Conservation (phyloP, 1,140 invertebrate genomes). For the Pseudomyrmex concolor region DNA sequence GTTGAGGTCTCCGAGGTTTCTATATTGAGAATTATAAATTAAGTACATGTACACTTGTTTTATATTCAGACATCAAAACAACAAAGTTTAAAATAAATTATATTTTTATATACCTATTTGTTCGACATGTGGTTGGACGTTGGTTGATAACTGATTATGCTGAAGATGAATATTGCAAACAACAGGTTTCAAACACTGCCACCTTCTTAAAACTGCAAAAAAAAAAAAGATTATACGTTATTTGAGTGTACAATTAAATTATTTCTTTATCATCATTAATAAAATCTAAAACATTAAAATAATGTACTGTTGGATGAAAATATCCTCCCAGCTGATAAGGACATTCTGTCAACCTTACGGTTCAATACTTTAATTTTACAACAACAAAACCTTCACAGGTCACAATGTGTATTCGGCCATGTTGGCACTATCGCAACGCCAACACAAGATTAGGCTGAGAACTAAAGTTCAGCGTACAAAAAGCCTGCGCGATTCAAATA, state of each 20-base stretch:
- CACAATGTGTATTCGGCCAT: too few relatives aligned
- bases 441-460: too few relatives aligned
- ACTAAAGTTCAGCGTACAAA: too few relatives aligned
- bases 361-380: not conserved
- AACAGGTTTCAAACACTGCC: constrained; percentile 43
- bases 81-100: too few relatives aligned
- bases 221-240: not conserved
- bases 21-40: constrained; percentile 17
- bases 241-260: too few relatives aligned
- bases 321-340: constrained; percentile 43
- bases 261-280: not conserved
- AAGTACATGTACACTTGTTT: not conserved
- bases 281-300: not conserved
- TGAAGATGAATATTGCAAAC: not conserved
- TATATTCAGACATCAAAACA: too few relatives aligned
- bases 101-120: not conserved
- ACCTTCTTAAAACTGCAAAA: constrained; percentile 53
- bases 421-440: too few relatives aligned
- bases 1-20: not conserved
- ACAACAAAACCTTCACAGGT: too few relatives aligned
- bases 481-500: too few relatives aligned
- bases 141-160: constrained; percentile 50
- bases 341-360: constrained; percentile 43
- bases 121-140: constrained; percentile 16
- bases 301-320: constrained; percentile 61